Base-by-base conservation (phyloP, 2,797 vertebrate genomes). In the Chaunax sp. region DNA sequence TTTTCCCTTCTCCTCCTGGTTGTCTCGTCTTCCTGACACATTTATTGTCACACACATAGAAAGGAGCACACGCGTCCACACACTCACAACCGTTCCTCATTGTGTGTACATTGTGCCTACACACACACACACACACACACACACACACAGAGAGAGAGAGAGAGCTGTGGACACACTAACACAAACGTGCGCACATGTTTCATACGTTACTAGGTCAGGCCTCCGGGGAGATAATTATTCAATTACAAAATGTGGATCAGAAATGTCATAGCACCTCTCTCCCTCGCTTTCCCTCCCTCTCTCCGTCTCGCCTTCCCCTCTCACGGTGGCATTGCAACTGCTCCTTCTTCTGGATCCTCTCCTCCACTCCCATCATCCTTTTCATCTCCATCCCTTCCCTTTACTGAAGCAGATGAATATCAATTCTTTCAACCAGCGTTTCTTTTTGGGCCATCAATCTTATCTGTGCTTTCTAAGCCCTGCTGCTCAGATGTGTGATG, bases 181-280 rank as follows among this genome's bases (percentile, higher is more conserved):
- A 64, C 64, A 35, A 52, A 66, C 71, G 58, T 6, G 40, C 25
- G 7, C 54, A 61, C 64, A 28, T 45, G 26, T 57, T n/a, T 64
- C 71, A 55, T 30, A 57, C 50, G 26, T 75, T 89, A 84, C 79
- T 88, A 41, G 85, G 90, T 91, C 91, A 90, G 80, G 77, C 80
- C 88, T 79, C 85, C 50, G 25, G 82, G 78, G 90, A 89, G 82
- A 88, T 90, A 84, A 89, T 86, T 80, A 89, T 90, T 92, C 83
- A 90, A 89, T 92, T 90, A 89, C 75, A 90, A 91, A 92, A 84
- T 68, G 81, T 92, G 85, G 84, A 89, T 90, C 85, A 88, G 59
- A 90, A 89, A 88, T 92, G 85, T 84, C 88, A 85, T 46, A 74
- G 78, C 79, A 72, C 75, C 76, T 73, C 61, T 64, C 46, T 50